Base-by-base conservation (phyloP, 2,888 invertebrate species). In the Parascotia fuliginaria region DNA sequence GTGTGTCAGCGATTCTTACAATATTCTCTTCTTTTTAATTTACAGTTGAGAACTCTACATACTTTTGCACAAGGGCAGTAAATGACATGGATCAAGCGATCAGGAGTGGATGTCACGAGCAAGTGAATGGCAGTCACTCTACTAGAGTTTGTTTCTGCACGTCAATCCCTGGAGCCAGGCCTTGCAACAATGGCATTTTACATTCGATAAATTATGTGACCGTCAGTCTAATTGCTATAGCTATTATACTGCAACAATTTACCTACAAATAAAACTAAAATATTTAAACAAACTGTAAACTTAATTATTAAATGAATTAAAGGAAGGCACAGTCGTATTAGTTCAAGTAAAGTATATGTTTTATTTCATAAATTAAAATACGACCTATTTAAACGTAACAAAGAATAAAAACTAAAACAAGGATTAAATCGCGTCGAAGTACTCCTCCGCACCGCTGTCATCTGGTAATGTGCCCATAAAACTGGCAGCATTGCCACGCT, bases 11-110 rank as follows among this genome's bases (percentile, higher is more conserved):
- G 3, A 19, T 19, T 2, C 5, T 19, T 2, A 19, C 2, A 19
- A 19, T 3, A 19, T 19, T 19, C 19, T 5, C 19, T 19, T 5
- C 19, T 19, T 19, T 37, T 12, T 34, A 19, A 12, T 50, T 93
- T 92, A 24, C 78, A 95, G 95, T 94, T 55, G 93, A 94, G 76
- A 95, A 95, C 74, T 93, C 95, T 1, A 95, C 95, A 0, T 94
- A 94, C 65, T 93, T 95, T 94, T 95, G 95, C 72, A 94, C 95
- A 36, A 93, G 94, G 75, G 95, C 94, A 0, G 86, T 93, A 28
- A 85, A 93, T 46, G 74, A 79, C 6, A 74, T 76, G 3, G 93
- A 91, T 40, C 77, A 84, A 0, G 82, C 89, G 0, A 89, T 93
- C 43, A 93, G 87, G 3, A 89, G 82, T 42, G 95, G 95, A 1